Conservation (phyloP, 2,797 vertebrate genomes). For the Labeo calbasu region DNA sequence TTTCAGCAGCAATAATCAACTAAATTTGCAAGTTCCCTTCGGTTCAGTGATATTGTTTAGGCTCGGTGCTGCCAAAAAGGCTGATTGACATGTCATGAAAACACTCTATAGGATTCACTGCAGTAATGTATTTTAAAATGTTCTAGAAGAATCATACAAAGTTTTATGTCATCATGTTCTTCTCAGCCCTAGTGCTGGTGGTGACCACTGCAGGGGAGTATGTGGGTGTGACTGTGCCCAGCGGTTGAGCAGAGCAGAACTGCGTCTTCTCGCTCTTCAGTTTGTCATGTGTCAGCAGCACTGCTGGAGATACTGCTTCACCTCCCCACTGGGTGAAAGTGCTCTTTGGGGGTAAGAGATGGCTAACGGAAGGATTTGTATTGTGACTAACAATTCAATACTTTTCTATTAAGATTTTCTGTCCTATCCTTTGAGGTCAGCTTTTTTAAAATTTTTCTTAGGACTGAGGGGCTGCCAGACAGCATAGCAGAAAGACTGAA, state of each 20-base stretch:
- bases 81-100: too few relatives aligned
- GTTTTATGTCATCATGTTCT: neutral
- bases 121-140: neutral
- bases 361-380: neutral
- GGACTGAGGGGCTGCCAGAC: conserved; percentile 52
- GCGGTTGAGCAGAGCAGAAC: conserved; percentile 73
- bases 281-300: conserved; percentile 78
- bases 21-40: too few relatives aligned
- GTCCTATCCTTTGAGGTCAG: neutral
- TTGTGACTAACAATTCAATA: neutral
- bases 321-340: conserved; percentile 54
- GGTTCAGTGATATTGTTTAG: too few relatives aligned
- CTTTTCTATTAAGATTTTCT: neutral
- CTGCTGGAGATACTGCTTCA: conserved; percentile 73
- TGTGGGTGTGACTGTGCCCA: conserved; percentile 55
- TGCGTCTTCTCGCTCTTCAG: conserved; percentile 76
- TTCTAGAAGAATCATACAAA: neutral
- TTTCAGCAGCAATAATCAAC: too few relatives aligned
- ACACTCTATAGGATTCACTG: too few relatives aligned
- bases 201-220: neutral
- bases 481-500: conserved; percentile 59
- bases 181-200: conserved; percentile 35
- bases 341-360: conserved; percentile 47
- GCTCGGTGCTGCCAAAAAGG: too few relatives aligned
- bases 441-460: conserved; percentile 42